phyloP scores from a whole-genome alignment of 1,140 invertebrate species.

The Trialeurodes vaporariorum region DNA sequence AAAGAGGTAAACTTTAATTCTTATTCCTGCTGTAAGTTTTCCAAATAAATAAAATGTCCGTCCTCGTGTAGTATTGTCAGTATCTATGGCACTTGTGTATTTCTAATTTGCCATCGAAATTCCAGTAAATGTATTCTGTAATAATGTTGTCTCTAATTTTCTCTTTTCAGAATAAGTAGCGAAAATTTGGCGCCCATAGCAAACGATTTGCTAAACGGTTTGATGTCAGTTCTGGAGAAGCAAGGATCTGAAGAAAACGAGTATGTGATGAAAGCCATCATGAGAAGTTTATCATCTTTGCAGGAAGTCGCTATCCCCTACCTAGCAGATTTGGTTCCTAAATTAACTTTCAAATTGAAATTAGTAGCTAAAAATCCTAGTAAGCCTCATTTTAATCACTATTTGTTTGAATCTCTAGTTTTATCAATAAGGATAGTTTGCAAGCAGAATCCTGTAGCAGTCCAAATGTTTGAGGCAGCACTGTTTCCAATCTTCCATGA shows the following conservation, averaged over 20 bases:
- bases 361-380: slow-evolving; percentile 88
- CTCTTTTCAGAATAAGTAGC: slow-evolving; percentile 42
- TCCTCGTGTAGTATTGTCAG: too few species aligned
- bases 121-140: slow-evolving; percentile 25
- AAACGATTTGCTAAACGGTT: slow-evolving; percentile 51
- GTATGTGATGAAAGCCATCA: slow-evolving; percentile 94
- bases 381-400: slow-evolving; percentile 95
- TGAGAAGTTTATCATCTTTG: slow-evolving; percentile 71
- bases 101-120: slow-evolving; percentile 12
- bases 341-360: slow-evolving; percentile 70
- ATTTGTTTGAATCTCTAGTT: slow-evolving; percentile 86
- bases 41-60: too few species aligned
- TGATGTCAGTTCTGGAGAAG: slow-evolving; percentile 60
- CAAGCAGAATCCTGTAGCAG: slow-evolving; percentile 59
- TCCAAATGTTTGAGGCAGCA: slow-evolving; percentile 79
- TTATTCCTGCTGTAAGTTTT: slow-evolving; percentile 8
- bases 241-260: slow-evolving; percentile 82
- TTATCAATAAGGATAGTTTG: slow-evolving; percentile 82
- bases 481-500: slow-evolving; percentile 88
- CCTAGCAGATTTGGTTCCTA: slow-evolving; percentile 62
- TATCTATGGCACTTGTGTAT: slow-evolving; percentile 6
- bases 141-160: background rate
- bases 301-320: slow-evolving; percentile 72
- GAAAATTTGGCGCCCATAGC: slow-evolving; percentile 47
- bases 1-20: too few species aligned